These are phyloP conservation scores for Strigamia maritima DNA, from an alignment of 2,888 invertebrate genomes.

Conservation along the genomic window DNA sequence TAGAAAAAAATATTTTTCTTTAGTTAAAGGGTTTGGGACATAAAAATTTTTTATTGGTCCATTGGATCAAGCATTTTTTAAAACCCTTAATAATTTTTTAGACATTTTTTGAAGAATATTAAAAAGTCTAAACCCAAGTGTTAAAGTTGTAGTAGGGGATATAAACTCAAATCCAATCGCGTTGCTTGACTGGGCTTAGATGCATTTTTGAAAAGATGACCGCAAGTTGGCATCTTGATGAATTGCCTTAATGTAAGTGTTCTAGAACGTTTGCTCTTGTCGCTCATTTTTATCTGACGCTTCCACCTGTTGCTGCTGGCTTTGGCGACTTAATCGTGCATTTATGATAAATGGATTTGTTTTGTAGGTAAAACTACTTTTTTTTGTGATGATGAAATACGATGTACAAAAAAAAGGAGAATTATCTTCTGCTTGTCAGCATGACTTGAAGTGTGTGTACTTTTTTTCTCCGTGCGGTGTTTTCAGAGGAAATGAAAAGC, in stretches of 20 bases:
- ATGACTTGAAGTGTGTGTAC: not conserved
- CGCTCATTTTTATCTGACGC: not conserved
- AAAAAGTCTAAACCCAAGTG: too few species aligned
- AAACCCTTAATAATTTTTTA: too few species aligned
- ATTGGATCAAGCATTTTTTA: too few species aligned
- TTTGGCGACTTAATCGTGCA: not conserved
- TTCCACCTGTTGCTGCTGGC: not conserved
- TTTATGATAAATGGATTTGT: constrained; percentile 10
- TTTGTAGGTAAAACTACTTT: not conserved
- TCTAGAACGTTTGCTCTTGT: not conserved
- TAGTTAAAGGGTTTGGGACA: too few species aligned
- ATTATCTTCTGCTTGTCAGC: not conserved
- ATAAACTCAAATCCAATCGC: not conserved
- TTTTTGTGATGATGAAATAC: not conserved
- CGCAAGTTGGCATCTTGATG: constrained; percentile 2
- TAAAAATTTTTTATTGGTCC: too few species aligned
- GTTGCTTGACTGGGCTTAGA: not conserved
- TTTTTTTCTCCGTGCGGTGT: not conserved
- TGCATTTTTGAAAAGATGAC: not conserved
- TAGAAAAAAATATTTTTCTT: too few species aligned
- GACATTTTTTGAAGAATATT: too few species aligned
- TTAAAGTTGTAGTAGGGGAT: not conserved
- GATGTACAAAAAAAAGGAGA: not conserved
- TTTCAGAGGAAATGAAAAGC: constrained; percentile 3
- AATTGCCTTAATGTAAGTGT: not conserved